These are phyloP conservation scores for Drosophila borborema DNA, from an alignment of 2,888 invertebrate species.

Conservation along the genomic window DNA sequence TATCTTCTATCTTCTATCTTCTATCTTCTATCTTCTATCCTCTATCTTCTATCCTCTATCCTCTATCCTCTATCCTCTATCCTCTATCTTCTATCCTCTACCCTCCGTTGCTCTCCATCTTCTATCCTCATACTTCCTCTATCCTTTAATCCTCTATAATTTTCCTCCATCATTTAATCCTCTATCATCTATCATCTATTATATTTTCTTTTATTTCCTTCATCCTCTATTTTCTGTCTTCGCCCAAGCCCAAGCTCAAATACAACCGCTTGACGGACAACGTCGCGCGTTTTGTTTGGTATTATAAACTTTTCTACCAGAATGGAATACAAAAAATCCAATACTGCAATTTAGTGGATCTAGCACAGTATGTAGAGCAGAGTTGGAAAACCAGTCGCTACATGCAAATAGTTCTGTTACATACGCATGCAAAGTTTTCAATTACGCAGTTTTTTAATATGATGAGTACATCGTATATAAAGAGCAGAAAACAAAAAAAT, in stretches of 20 bases:
- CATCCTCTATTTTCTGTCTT: neutral
- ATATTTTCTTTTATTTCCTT: neutral
- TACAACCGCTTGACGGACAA: neutral
- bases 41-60: neutral
- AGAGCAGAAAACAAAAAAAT: neutral
- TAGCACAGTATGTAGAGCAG: neutral
- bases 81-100: neutral
- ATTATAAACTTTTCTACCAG: constrained; percentile 2
- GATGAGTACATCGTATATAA: constrained; percentile 8
- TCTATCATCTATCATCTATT: neutral
- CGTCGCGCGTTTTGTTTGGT: neutral
- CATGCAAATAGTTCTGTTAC: neutral
- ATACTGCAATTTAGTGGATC: neutral
- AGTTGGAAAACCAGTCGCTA: neutral
- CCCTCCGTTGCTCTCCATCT: neutral
- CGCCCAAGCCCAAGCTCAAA: neutral
- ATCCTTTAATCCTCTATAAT: neutral
- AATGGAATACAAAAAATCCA: neutral
- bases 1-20: neutral
- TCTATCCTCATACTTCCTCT: neutral
- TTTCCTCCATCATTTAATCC: neutral
- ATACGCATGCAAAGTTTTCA: constrained; percentile 15
- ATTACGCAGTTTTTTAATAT: constrained; percentile 13
- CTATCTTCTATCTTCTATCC: neutral
- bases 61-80: neutral